Conservation (phyloP, 2,888 invertebrate genomes). For the Platycheirus albimanus region DNA sequence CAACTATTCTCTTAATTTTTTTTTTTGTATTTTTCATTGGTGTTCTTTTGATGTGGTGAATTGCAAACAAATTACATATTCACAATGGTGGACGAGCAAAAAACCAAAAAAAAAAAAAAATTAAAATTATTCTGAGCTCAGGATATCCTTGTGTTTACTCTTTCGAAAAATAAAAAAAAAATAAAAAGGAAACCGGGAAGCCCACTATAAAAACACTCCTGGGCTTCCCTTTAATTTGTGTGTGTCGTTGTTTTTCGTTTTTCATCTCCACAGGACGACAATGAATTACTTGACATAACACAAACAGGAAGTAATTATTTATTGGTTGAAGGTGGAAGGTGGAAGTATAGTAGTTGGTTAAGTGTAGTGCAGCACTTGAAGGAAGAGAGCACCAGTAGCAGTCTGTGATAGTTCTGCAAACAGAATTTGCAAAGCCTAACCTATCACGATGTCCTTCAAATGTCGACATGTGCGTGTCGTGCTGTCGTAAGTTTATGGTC, state of each 20-base stretch:
- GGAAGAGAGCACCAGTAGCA: background rate
- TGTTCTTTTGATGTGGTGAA: conserved; percentile 66
- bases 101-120: conserved; percentile 2
- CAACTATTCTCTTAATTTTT: background rate
- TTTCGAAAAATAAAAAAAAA: background rate
- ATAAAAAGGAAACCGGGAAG: conserved; percentile 26
- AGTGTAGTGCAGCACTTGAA: background rate
- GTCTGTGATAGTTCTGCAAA: background rate
- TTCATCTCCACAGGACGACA: conserved; percentile 21
- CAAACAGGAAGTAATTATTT: conserved; percentile 66
- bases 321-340: conserved; percentile 24
- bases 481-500: conserved; percentile 46
- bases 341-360: conserved; percentile 1
- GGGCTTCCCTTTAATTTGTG: background rate
- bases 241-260: background rate
- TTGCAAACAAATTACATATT: conserved; percentile 70
- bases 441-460: conserved; percentile 13
- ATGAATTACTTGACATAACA: conserved; percentile 47
- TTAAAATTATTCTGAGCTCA: conserved; percentile 7
- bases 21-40: no score
- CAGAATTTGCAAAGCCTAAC: conserved; percentile 2
- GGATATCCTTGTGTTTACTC: conserved; percentile 49
- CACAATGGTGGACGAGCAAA: conserved; percentile 37
- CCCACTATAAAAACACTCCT: conserved; percentile 25
- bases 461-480: conserved; percentile 62